A percentile compares a stretch with the other conserved stretches of the same genome.
phyloP scores from a whole-genome alignment of 2,888 invertebrate genomes.

The Trissonchulus sp. region DNA sequence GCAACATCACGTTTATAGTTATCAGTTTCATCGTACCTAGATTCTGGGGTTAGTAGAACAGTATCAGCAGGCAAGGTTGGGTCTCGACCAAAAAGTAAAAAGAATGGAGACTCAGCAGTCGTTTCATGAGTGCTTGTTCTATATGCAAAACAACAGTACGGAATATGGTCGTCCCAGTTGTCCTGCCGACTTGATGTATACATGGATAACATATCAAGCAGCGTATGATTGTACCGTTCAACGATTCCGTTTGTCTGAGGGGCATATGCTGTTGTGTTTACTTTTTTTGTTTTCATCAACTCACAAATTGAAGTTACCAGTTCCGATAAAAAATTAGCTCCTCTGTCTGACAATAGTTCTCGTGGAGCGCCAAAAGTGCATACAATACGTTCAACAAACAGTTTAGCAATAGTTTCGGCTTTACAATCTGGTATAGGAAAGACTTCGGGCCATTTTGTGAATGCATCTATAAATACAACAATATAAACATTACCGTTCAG shows the following conservation, averaged over 20 bases:
- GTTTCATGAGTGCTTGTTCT: slow-evolving; percentile 35
- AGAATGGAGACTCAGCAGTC: slow-evolving; percentile 37
- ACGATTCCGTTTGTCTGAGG: slow-evolving; percentile 36
- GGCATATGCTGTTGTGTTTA: slow-evolving; percentile 33
- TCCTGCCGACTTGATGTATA: not conserved
- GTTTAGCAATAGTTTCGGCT: slow-evolving; percentile 42
- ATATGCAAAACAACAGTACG: slow-evolving; percentile 40
- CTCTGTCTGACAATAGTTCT: slow-evolving; percentile 38
- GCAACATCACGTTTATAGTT: not conserved
- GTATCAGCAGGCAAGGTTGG: slow-evolving; percentile 34
- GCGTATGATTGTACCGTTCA: slow-evolving; percentile 41
- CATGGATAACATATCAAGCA: slow-evolving; percentile 27
- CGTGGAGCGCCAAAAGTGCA: slow-evolving; percentile 36
- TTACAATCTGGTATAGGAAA: slow-evolving; percentile 44
- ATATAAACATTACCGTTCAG: slow-evolving; percentile 38
- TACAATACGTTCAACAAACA: slow-evolving; percentile 35
- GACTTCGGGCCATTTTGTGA: slow-evolving; percentile 38
- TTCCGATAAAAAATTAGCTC: slow-evolving; percentile 35
- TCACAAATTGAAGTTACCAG: slow-evolving; percentile 31
- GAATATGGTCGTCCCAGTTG: slow-evolving; percentile 42
- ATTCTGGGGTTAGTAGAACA: too few relatives aligned
- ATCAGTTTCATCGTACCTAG: too few relatives aligned
- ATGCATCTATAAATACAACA: slow-evolving; percentile 35
- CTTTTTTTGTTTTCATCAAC: slow-evolving; percentile 29
- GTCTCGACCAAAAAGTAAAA: slow-evolving; percentile 34